Evolutionary conservation across 1,140 invertebrate genomes (phyloP).

Genomic region (Glossosoma conforme): DNA sequence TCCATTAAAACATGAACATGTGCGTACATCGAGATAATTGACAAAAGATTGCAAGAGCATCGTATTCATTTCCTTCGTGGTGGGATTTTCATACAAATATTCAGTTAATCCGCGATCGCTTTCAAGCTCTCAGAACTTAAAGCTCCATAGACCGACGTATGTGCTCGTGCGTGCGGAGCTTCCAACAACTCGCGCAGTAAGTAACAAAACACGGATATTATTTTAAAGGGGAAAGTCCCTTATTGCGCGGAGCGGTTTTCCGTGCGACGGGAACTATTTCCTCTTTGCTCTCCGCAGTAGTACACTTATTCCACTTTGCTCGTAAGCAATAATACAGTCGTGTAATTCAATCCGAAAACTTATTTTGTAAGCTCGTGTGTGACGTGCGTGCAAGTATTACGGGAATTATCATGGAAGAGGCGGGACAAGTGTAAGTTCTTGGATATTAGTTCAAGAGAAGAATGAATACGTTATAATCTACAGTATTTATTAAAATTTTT

Average conservation of each 20-base stretch:
- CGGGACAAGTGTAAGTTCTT: too few relatives aligned
- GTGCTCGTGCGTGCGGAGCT: too few relatives aligned
- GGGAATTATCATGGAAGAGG: too few relatives aligned
- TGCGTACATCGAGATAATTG: not conserved
- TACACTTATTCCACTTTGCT: constrained; percentile 15
- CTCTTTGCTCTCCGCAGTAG: constrained; percentile 10
- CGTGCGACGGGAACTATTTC: constrained; percentile 28
- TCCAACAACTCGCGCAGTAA: not conserved
- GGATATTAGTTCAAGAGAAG: too few relatives aligned
- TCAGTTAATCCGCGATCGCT: too few relatives aligned
- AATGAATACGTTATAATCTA: too few relatives aligned
- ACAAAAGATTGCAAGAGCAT: not conserved
- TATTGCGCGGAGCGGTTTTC: constrained; percentile 12
- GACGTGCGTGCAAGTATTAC: too few relatives aligned
- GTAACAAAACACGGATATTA: constrained; percentile 22
- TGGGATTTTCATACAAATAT: too few relatives aligned
- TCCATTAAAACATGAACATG: not conserved
- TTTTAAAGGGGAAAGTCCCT: constrained; percentile 29
- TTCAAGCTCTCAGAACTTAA: too few relatives aligned
- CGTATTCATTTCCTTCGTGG: not conserved
- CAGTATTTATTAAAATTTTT: too few relatives aligned
- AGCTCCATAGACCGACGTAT: too few relatives aligned
- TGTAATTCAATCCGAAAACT: constrained; percentile 30
- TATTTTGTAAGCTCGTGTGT: constrained; percentile 11
- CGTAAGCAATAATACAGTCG: constrained; percentile 21